Evolutionary conservation across 2,113 vertebrate species (phyloP).

Genomic region (Syngnathus scovelli): DNA sequence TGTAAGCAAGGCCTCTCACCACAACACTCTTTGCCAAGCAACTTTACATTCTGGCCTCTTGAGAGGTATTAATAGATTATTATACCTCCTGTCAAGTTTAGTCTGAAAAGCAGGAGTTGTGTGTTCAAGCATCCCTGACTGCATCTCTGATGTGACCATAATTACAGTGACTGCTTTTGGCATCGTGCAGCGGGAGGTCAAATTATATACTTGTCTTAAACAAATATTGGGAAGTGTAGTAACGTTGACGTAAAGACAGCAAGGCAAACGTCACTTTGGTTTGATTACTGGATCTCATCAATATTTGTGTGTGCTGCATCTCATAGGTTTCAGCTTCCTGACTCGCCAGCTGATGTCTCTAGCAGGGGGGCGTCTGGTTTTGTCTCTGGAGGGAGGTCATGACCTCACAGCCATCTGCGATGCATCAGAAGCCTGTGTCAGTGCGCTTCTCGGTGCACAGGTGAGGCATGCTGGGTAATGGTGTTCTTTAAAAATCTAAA

Average conservation of each 20-base stretch:
- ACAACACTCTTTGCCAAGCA: slow-evolving; percentile 1
- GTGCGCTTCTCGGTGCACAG: slow-evolving; percentile 84
- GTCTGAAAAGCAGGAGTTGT: slow-evolving; percentile 19
- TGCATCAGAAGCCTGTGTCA: slow-evolving; percentile 88
- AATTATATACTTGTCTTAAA: slow-evolving; percentile 26
- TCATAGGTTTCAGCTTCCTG: slow-evolving; percentile 87
- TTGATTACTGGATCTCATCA: background rate
- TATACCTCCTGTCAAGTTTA: slow-evolving; percentile 23
- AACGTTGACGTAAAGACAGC: background rate
- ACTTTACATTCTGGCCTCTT: slow-evolving; percentile 2
- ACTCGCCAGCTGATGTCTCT: slow-evolving; percentile 88
- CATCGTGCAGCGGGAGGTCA: slow-evolving; percentile 27
- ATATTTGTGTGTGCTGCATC: slow-evolving; percentile 17
- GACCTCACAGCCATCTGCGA: slow-evolving; percentile 96
- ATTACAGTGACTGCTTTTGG: slow-evolving; percentile 37
- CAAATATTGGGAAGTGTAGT: slow-evolving; percentile 19
- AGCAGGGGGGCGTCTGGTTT: slow-evolving; percentile 83
- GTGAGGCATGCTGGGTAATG: slow-evolving; percentile 65
- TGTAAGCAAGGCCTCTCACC: slow-evolving; percentile 73
- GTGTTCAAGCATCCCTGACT: background rate
- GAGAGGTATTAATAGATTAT: slow-evolving; percentile 33
- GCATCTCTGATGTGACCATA: slow-evolving; percentile 26
- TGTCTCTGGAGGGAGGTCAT: slow-evolving; percentile 89
- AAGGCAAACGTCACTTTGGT: background rate
- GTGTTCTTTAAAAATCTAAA: background rate